Percentiles rank a stretch among this genome's conserved stretches.
phyloP scores from a whole-genome alignment of 2,113 vertebrate species.

The Silurus meridionalis region DNA sequence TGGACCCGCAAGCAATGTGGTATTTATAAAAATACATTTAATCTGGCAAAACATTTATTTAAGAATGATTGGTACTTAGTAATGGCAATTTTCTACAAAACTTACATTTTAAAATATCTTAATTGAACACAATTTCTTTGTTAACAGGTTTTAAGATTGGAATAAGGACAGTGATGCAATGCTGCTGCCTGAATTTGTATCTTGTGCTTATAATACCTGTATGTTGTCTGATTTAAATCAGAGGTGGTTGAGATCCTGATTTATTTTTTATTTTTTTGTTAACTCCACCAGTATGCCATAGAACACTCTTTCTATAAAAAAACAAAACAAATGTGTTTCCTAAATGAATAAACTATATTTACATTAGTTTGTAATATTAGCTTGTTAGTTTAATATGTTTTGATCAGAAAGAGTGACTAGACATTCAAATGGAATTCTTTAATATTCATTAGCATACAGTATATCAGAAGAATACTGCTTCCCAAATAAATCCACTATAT shows the following conservation, averaged over 20 bases:
- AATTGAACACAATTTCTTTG: neutral
- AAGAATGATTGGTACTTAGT: neutral
- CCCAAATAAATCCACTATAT: neutral
- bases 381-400: too few relatives aligned
- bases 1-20: neutral
- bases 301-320: neutral
- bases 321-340: neutral
- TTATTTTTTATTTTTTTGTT: neutral
- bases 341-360: neutral
- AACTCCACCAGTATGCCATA: neutral
- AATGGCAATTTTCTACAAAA: neutral
- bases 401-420: neutral
- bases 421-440: neutral
- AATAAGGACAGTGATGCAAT: neutral
- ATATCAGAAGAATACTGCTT: neutral
- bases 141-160: too few relatives aligned
- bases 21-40: neutral
- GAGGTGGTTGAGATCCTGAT: neutral
- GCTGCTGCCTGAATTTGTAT: neutral
- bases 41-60: neutral
- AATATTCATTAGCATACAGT: neutral
- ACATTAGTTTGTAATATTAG: neutral
- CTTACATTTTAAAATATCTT: neutral
- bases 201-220: neutral
- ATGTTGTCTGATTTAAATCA: neutral